phyloP scores from a whole-genome alignment of 2,113 vertebrate genomes.

The Ictidomys tridecemlineatus region DNA sequence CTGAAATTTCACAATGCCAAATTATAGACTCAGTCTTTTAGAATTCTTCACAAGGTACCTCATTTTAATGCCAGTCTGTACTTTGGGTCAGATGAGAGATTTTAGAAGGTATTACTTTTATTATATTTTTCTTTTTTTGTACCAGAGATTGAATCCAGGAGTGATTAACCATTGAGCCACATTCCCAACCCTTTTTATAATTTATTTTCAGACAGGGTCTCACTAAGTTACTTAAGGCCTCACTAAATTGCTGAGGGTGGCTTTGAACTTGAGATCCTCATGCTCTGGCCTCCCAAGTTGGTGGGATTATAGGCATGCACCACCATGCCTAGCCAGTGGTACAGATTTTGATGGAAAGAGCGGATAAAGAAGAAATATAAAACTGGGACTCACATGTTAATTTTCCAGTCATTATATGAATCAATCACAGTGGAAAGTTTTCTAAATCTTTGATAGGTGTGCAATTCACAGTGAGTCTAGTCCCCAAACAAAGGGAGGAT shows the following conservation, averaged over 20 bases:
- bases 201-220: too few relatives aligned
- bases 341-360: background rate
- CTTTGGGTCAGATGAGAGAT: background rate
- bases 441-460: background rate
- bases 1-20: background rate
- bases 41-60: background rate
- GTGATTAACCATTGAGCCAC: too few relatives aligned
- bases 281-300: too few relatives aligned
- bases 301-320: too few relatives aligned
- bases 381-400: background rate
- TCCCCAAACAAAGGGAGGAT: background rate
- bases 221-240: too few relatives aligned
- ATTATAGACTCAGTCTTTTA: background rate
- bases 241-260: too few relatives aligned
- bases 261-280: too few relatives aligned
- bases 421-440: background rate
- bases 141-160: too few relatives aligned
- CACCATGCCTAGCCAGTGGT: too few relatives aligned
- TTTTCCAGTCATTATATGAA: background rate
- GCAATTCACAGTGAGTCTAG: background rate
- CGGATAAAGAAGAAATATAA: background rate
- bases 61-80: background rate
- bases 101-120: background rate
- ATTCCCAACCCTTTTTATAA: too few relatives aligned
- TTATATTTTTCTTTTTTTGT: too few relatives aligned